Conservation (phyloP, 2,797 vertebrate species). For the Oreochromis grahami region DNA sequence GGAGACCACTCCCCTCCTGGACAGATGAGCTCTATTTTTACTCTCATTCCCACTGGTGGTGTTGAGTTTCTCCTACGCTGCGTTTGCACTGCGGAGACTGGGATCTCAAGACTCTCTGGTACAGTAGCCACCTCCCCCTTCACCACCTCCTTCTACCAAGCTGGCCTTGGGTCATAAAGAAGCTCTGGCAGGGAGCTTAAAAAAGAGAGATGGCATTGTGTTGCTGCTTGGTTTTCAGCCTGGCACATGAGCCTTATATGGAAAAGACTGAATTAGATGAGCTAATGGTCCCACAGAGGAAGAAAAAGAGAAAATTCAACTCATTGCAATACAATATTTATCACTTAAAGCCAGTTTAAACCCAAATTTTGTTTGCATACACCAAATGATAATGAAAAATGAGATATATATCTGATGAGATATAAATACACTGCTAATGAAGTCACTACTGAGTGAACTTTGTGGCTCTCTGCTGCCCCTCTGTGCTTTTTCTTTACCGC, state of each 20-base stretch:
- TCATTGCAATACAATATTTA: neutral
- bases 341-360: neutral
- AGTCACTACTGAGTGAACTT: neutral
- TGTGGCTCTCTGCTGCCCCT: slow-evolving; percentile 20
- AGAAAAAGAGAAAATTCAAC: neutral
- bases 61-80: slow-evolving; percentile 65
- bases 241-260: slow-evolving; percentile 66
- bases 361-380: neutral
- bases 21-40: slow-evolving; percentile 82
- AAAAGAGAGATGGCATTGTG: slow-evolving; percentile 72
- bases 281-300: neutral
- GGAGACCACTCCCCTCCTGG: slow-evolving; percentile 33
- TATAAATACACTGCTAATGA: neutral
- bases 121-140: neutral
- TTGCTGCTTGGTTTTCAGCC: slow-evolving; percentile 11
- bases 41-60: slow-evolving; percentile 48
- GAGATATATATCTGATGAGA: neutral
- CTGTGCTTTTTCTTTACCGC: neutral
- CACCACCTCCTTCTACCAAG: neutral
- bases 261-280: slow-evolving; percentile 7
- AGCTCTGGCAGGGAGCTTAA: slow-evolving; percentile 42
- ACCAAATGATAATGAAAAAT: neutral
- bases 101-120: slow-evolving; percentile 11
- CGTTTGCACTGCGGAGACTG: neutral
- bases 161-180: slow-evolving; percentile 35